phyloP scores from a whole-genome alignment of 2,888 invertebrate genomes.

The Limulus polyphemus region DNA sequence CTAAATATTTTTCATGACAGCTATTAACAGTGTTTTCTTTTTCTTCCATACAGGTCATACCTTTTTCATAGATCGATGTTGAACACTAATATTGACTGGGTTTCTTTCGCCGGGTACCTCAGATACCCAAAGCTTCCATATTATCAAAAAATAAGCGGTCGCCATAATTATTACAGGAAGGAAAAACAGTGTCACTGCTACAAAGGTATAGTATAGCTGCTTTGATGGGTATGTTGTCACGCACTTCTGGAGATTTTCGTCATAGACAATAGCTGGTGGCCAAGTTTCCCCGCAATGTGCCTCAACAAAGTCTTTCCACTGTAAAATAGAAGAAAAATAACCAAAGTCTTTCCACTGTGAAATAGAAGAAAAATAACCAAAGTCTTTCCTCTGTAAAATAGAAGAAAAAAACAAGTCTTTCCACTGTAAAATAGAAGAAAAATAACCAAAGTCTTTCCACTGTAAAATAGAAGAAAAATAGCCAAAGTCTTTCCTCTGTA shows the following conservation, averaged over 20 bases:
- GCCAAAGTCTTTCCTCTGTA: too few relatives aligned
- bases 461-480: too few relatives aligned
- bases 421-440: too few relatives aligned
- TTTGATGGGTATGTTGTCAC: not conserved
- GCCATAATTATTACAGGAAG: constrained; percentile 18
- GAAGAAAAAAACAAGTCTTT: too few relatives aligned
- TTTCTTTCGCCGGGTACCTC: constrained; percentile 24
- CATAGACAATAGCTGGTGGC: constrained; percentile 6
- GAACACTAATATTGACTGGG: constrained; percentile 32
- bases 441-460: too few relatives aligned
- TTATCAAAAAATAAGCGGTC: constrained; percentile 19
- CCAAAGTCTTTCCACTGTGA: too few relatives aligned
- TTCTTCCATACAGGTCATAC: constrained; percentile 13
- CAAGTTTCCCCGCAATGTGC: constrained; percentile 13
- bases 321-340: not conserved
- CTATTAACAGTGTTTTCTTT: too few relatives aligned
- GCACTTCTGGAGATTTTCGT: constrained; percentile 1
- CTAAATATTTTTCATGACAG: too few relatives aligned
- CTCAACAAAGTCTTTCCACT: constrained; percentile 14
- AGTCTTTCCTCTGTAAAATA: too few relatives aligned
- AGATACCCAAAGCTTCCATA: constrained; percentile 18
- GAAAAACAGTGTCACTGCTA: constrained; percentile 18
- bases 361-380: too few relatives aligned
- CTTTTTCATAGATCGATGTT: constrained; percentile 30
- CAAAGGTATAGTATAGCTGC: constrained; percentile 11